phyloP scores from a whole-genome alignment of 2,113 vertebrate species.

The Mustelus asterias region DNA sequence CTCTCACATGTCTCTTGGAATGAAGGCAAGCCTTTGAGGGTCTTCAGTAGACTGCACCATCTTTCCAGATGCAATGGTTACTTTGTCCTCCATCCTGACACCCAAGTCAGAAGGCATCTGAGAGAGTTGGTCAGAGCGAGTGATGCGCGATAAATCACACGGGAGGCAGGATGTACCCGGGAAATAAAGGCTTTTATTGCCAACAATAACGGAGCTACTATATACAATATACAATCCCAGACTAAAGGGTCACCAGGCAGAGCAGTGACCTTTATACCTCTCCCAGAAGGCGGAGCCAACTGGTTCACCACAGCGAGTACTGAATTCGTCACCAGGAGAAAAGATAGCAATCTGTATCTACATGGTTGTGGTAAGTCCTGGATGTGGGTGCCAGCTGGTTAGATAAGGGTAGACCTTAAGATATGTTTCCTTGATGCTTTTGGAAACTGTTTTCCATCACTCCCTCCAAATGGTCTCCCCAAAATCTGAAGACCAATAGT shows the following conservation, averaged over 20 bases:
- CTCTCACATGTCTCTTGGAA: neutral
- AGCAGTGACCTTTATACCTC: no score
- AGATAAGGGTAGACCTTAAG: neutral
- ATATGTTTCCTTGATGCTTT: neutral
- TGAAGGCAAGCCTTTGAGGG: neutral
- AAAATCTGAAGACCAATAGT: neutral
- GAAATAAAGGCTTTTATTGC: no score
- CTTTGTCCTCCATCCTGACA: neutral
- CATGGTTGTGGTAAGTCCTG: neutral
- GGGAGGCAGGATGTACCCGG: no score
- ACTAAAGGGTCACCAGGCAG: no score
- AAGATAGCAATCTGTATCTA: neutral
- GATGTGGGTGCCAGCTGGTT: neutral
- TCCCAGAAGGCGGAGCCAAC: no score
- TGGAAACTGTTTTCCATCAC: neutral
- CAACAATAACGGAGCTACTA: no score
- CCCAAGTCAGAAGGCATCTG: neutral
- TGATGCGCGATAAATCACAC: no score
- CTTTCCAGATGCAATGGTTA: neutral
- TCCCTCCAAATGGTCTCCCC: neutral
- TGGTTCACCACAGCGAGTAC: no score
- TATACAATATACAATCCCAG: no score
- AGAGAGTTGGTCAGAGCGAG: neutral
- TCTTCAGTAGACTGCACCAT: neutral
- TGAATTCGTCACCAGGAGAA: neutral